Evolutionary conservation across 2,888 invertebrate genomes (phyloP), one percentile per base, ranked within the genome.

Genomic region (Helobdella robusta): DNA sequence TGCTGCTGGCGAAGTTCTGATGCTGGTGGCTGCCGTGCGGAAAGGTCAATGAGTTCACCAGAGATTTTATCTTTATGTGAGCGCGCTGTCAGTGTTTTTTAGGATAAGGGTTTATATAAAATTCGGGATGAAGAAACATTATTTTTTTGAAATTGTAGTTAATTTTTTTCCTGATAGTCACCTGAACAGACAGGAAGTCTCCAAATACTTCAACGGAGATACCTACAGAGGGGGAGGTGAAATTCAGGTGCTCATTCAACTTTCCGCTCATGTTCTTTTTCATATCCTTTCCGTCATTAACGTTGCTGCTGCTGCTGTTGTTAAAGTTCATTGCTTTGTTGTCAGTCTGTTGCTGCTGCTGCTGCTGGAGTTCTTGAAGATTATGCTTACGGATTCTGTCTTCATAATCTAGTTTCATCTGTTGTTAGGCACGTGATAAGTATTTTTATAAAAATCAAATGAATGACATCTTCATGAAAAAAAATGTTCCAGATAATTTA

Each of bases 161-260:
- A n/a, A n/a, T n/a, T n/a, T n/a, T n/a, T n/a, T n/a, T n/a, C n/a
- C n/a, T n/a, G n/a, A n/a, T 18, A 62, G 63, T 46, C 50, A 69
- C 68, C 64, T 70, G 68, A 18, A 69, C 69, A 34, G 70, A 59
- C 66, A 70, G 68, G 66, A 72, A 72, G 52, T 65, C 70, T 28
- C 72, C 72, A 59, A 64, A 72, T 28, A 70, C 63, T 61, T 72
- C 72, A 32, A 72, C 71, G 18, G 67, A 59, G 11, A 69, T 70
- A 46, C 68, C 68, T n/a, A n/a, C n/a, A n/a, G n/a, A n/a, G n/a
- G n/a, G n/a, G n/a, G n/a, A n/a, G n/a, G n/a, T n/a, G n/a, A n/a
- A n/a, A n/a, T n/a, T n/a, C n/a, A n/a, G n/a, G n/a, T n/a, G n/a
- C n/a, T n/a, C 34, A 50, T 5, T 34, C n/a, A n/a, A 20, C 23